phyloP scores from a whole-genome alignment of 2,888 invertebrate genomes.

The Nomada flava region DNA sequence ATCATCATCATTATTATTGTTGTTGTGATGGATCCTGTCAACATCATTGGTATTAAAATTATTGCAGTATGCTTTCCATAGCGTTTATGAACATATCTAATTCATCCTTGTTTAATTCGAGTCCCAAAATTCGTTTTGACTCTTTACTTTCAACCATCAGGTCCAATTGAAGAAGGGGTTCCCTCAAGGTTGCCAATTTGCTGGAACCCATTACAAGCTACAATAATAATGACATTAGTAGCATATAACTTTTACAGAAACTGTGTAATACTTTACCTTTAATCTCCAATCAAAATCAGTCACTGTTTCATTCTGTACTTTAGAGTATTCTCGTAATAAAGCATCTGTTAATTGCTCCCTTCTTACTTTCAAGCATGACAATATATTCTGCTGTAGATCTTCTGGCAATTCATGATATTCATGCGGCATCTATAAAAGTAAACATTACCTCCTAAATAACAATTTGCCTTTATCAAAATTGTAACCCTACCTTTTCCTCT shows the following conservation, averaged over 20 bases:
- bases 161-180: slow-evolving; percentile 85
- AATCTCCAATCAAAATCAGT: slow-evolving; percentile 86
- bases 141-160: slow-evolving; percentile 77
- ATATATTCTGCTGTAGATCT: slow-evolving; percentile 72
- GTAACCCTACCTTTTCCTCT: slow-evolving; percentile 74
- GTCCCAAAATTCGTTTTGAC: slow-evolving; percentile 65
- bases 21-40: slow-evolving; percentile 16
- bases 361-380: slow-evolving; percentile 76
- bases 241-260: not conserved
- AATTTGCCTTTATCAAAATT: not conserved
- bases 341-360: slow-evolving; percentile 75
- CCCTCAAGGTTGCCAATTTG: slow-evolving; percentile 83
- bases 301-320: slow-evolving; percentile 80
- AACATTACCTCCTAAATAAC: too few species aligned
- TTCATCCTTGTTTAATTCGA: slow-evolving; percentile 79
- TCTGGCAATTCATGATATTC: slow-evolving; percentile 78
- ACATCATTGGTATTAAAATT: slow-evolving; percentile 20
- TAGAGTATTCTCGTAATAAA: slow-evolving; percentile 75
- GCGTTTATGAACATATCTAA: slow-evolving; percentile 77
- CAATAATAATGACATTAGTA: slow-evolving; percentile 24
- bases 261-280: slow-evolving; percentile 75
- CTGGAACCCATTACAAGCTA: slow-evolving; percentile 85
- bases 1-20: slow-evolving; percentile 8
- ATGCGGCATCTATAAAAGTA: slow-evolving; percentile 75
- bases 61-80: slow-evolving; percentile 69